Conservation (phyloP, 2,113 vertebrate genomes). For the Chloroceryle aenea region DNA sequence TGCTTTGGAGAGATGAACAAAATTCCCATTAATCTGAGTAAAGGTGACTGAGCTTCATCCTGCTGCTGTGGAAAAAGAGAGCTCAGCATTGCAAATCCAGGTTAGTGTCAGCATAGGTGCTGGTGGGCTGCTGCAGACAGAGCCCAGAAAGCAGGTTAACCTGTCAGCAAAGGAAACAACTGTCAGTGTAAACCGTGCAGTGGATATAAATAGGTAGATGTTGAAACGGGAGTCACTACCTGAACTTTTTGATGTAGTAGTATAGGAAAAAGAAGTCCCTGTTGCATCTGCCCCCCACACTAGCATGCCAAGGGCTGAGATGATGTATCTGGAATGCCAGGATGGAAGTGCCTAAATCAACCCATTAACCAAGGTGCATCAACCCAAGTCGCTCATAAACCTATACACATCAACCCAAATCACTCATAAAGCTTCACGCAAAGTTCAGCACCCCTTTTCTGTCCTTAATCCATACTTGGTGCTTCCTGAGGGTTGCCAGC, state of each 20-base stretch:
- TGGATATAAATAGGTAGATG: neutral
- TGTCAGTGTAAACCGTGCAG: neutral
- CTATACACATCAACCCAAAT: neutral
- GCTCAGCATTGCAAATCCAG: neutral
- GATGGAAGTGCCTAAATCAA: neutral
- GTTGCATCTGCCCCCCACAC: neutral
- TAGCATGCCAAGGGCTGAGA: neutral
- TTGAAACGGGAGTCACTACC: neutral
- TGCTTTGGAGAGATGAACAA: neutral
- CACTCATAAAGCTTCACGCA: neutral
- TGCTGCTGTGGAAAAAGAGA: neutral
- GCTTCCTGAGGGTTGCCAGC: neutral
- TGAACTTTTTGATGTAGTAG: neutral
- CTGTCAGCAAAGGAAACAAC: neutral
- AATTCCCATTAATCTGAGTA: neutral
- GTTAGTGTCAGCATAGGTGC: neutral
- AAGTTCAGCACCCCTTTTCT: neutral
- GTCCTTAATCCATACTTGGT: neutral
- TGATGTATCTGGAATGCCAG: neutral
- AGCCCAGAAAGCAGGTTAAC: neutral
- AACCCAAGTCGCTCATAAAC: neutral
- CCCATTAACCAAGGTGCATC: neutral
- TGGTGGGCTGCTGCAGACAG: neutral
- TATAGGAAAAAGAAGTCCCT: neutral
- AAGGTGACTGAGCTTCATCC: neutral